These are phyloP conservation scores for Coregonus clupeaformis DNA, from an alignment of 2,113 vertebrate species.

Conservation along the genomic window DNA sequence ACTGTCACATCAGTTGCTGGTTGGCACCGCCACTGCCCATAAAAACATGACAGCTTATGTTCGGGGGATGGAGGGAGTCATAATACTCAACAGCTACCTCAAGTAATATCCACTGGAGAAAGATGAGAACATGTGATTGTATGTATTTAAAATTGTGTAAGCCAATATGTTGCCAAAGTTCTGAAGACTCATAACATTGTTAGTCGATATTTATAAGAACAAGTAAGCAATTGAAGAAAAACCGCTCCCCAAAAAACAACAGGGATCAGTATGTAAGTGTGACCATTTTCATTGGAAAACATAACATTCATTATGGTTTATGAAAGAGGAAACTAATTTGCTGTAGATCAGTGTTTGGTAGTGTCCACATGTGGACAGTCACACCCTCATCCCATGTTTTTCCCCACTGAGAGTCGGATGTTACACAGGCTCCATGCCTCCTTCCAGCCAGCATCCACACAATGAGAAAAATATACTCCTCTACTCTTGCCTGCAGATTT, in stretches of 20 bases:
- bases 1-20: slow-evolving; percentile 23
- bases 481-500: slow-evolving; percentile 86
- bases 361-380: neutral
- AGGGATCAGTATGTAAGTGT: neutral
- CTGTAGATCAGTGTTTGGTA: neutral
- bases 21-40: slow-evolving; percentile 25
- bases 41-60: neutral
- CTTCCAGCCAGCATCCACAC: slow-evolving; percentile 63
- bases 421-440: slow-evolving; percentile 62
- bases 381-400: slow-evolving; percentile 11
- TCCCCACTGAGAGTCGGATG: slow-evolving; percentile 39
- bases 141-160: neutral
- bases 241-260: too few relatives aligned
- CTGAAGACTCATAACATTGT: neutral
- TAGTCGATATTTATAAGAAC: too few relatives aligned
- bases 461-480: slow-evolving; percentile 85
- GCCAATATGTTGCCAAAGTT: neutral
- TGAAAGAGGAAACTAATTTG: neutral
- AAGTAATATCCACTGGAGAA: slow-evolving; percentile 5
- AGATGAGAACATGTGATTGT: neutral
- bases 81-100: neutral
- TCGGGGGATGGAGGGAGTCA: neutral
- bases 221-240: too few relatives aligned
- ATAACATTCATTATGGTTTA: neutral
- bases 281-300: neutral